Evolutionary conservation across 2,888 invertebrate genomes (phyloP), one percentile per base, ranked within the genome.

Genomic region (Zelleria hepariella): DNA sequence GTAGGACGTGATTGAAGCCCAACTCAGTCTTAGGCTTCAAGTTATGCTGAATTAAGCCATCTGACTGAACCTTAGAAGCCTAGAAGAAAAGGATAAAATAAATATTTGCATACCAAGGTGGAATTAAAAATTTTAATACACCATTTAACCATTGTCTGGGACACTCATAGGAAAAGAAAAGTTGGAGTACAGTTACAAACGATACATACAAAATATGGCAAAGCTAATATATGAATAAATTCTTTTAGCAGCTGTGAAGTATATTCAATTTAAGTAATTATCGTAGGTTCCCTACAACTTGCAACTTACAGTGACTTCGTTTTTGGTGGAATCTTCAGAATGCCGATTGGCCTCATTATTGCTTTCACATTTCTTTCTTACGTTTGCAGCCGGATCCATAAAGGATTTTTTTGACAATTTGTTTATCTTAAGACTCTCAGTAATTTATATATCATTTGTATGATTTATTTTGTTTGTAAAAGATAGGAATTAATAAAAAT

Each of bases 271-370:
- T 48, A 2, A 20, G 20, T 20, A 7, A 21, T 49, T 8, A 7
- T 48, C 0, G n/a, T 20, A 49, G 2, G 6, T n/a, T 48, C 21
- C 58, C n/a, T n/a, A n/a, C n/a, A n/a, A n/a, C n/a, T n/a, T n/a
- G 25, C 53, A 59, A 66, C 75, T 74, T 72, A 82, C 80, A 53
- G 65, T 58, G 61, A 73, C 74, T 68, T 72, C 66, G 61, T 60
- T 60, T 61, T 65, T 71, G 72, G 67, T 73, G n/a, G 23, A 18
- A 68, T 78, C 64, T 62, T 72, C 66, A 10, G 65, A 62, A 61
- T 70, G 72, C 74, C 80, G 77, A 63, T 65, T 82, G 81, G 83
- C 85, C 82, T 82, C 80, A 60, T 73, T 82, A 63, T 72, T 78
- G 62, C 72, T 73, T 61, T 72, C 75, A 61, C 62, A 65, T 62